Evolutionary conservation across 2,888 invertebrate species (phyloP).

Genomic region (Eremobia ochroleuca): DNA sequence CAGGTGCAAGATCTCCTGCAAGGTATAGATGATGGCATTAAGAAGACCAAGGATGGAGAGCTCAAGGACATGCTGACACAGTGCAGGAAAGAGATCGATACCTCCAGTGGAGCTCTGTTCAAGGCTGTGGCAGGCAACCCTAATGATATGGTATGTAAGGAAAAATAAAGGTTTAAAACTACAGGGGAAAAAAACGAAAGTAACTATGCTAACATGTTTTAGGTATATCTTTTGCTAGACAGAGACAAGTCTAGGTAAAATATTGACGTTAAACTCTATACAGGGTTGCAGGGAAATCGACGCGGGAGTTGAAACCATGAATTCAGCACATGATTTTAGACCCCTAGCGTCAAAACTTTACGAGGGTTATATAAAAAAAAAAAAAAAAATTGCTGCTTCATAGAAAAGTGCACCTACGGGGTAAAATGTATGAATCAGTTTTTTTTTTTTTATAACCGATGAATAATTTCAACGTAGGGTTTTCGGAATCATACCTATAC

Average conservation of each 20-base stretch:
- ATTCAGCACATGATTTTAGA: no score
- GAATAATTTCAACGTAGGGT: no score
- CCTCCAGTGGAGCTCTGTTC: conserved; percentile 57
- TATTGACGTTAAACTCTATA: not conserved
- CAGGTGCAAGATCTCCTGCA: conserved; percentile 71
- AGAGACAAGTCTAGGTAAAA: not conserved
- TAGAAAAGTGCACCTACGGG: no score
- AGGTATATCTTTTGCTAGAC: not conserved
- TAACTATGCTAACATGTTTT: not conserved
- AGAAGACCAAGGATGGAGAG: conserved; percentile 63
- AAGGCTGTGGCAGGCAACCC: conserved; percentile 46
- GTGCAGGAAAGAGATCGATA: conserved; percentile 58
- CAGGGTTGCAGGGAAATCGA: no score
- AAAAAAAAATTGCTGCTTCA: no score
- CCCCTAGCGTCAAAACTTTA: no score
- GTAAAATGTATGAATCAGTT: no score
- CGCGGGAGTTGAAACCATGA: no score
- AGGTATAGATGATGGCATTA: conserved; percentile 68
- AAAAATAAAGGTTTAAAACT: not conserved
- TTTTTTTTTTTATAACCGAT: no score
- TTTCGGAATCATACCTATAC: no score
- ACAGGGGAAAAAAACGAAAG: not conserved
- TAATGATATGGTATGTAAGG: conserved; percentile 63
- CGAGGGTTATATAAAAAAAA: no score
- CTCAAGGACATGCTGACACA: conserved; percentile 56